phyloP scores from a whole-genome alignment of 2,797 vertebrate species.

The Neopelma chrysocephalum region DNA sequence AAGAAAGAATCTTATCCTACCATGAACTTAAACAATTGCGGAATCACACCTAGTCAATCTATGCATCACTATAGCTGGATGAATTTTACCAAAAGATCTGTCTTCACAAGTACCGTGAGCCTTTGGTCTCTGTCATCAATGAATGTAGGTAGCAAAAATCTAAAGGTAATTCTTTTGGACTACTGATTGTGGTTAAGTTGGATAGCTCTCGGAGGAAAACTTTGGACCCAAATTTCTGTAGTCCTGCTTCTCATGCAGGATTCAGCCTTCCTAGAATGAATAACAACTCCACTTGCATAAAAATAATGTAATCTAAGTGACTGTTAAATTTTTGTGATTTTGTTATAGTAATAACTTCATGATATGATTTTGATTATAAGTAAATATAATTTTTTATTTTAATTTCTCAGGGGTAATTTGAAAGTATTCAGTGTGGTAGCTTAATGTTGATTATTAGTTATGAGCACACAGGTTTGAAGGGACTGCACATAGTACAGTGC shows the following conservation, averaged over 20 bases:
- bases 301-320: background rate
- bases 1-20: background rate
- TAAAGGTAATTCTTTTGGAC: background rate
- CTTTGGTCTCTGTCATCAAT: background rate
- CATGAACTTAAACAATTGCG: background rate
- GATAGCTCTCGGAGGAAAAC: background rate
- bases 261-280: background rate
- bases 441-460: slow-evolving; percentile 36
- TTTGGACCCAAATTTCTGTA: background rate
- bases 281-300: background rate
- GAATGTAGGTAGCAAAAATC: background rate
- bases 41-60: background rate
- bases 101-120: background rate
- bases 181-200: background rate
- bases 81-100: background rate
- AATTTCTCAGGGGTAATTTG: background rate
- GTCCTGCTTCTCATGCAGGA: background rate
- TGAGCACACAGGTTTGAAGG: background rate
- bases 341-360: background rate
- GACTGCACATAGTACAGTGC: background rate
- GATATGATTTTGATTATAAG: background rate
- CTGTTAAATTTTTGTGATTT: background rate
- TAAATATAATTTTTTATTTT: background rate
- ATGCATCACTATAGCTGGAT: background rate
- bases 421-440: background rate